A percentile compares a stretch with the other conserved stretches of the same genome.
These are phyloP conservation scores for Hydrotaea diabolus DNA, from an alignment of 2,888 invertebrate genomes.

Conservation along the genomic window DNA sequence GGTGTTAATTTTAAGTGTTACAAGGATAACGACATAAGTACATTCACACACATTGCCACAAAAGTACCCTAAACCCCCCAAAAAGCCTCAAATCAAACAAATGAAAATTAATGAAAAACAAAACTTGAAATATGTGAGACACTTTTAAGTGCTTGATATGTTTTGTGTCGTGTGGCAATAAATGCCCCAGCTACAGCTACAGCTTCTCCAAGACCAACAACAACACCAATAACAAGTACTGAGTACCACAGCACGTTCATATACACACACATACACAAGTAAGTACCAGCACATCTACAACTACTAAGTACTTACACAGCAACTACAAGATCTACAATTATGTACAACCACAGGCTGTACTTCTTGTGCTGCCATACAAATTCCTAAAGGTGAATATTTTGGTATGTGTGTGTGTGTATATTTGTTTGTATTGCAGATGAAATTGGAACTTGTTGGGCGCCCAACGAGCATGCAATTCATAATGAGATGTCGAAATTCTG, in stretches of 20 bases:
- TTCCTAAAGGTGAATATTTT: neutral
- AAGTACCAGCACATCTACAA: neutral
- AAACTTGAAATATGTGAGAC: slow-evolving; percentile 41
- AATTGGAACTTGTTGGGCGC: neutral
- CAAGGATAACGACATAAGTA: slow-evolving; percentile 42
- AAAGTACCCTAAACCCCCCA: neutral
- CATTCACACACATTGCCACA: neutral
- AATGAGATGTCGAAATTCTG: slow-evolving; percentile 36
- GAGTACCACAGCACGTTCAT: neutral
- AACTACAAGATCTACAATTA: slow-evolving; percentile 6
- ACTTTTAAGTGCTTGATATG: slow-evolving; percentile 23
- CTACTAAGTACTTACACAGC: neutral
- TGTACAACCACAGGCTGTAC: slow-evolving; percentile 28
- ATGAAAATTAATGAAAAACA: slow-evolving; percentile 50
- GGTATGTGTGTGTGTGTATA: neutral
- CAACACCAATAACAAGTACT: slow-evolving; percentile 2
- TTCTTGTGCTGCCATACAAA: neutral
- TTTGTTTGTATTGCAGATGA: neutral
- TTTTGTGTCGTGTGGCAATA: slow-evolving; percentile 26
- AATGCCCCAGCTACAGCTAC: slow-evolving; percentile 8
- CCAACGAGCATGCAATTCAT: slow-evolving; percentile 23
- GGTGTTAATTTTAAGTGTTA: slow-evolving; percentile 49
- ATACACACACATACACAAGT: neutral
- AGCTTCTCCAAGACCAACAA: neutral
- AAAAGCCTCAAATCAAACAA: slow-evolving; percentile 5